A percentile compares a stretch with the other conserved stretches of the same genome.
phyloP scores from a whole-genome alignment of 1,140 invertebrate genomes.

The Paraescarpia echinospica region DNA sequence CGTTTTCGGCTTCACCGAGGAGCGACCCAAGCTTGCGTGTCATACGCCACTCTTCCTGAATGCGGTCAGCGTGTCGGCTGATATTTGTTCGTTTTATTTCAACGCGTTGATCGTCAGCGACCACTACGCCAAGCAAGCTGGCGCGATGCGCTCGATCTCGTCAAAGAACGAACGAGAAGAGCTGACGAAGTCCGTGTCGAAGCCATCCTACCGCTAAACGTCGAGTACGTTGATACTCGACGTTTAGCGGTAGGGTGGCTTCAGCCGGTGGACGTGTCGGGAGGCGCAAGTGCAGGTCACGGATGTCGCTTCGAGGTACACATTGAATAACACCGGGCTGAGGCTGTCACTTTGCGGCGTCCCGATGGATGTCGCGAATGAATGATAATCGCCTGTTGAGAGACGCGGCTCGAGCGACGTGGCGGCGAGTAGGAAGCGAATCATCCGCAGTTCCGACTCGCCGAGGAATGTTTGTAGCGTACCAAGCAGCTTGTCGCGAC shows the following conservation, averaged over 20 bases:
- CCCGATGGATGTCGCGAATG: neutral
- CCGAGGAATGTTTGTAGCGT: neutral
- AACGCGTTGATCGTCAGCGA: neutral
- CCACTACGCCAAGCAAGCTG: neutral
- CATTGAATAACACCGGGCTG: neutral
- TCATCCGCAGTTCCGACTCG: neutral
- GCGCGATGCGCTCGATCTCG: neutral
- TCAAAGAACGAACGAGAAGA: neutral
- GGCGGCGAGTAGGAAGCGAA: neutral
- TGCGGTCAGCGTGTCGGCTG: neutral
- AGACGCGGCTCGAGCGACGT: neutral
- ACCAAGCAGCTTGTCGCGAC: neutral
- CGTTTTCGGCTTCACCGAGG: no score
- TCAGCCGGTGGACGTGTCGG: neutral
- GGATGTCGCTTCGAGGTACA: neutral
- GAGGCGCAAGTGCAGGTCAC: neutral
- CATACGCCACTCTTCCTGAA: neutral
- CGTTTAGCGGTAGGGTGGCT: neutral
- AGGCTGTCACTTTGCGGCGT: neutral
- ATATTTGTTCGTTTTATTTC: neutral
- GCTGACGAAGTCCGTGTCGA: neutral
- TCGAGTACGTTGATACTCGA: neutral
- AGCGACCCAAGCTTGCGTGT: neutral
- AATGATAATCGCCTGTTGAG: neutral
- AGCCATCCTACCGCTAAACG: neutral